Evolutionary conservation across 1,140 invertebrate genomes (phyloP), one percentile per base, ranked within the genome.

Genomic region (Chlorops oryzae): DNA sequence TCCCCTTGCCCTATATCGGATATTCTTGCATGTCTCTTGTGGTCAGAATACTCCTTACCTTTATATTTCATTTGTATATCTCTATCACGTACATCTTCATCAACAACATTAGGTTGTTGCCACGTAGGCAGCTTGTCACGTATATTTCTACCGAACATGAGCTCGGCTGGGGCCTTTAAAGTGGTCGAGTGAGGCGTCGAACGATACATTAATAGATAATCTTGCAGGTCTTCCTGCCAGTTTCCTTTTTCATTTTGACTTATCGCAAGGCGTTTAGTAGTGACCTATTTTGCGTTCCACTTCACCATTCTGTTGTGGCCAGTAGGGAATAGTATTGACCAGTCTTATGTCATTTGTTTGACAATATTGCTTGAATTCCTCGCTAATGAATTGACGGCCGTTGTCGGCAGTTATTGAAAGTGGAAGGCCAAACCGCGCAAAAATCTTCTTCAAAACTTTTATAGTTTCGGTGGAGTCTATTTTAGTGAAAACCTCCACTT

Each of bases 231-330:
- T n/a, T 60, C 48, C 52, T 57, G 39, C 47, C 47, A 58, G 39
- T 62, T 43, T 25, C 35, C 13, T 18, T 55, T 49, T 35, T 46
- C 21, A 6, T 23, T 13, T 37, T 59, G 46, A 34, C 48, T 38
- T 24, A 60, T 59, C 24, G 37, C 50, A 7, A 65, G 34, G 5
- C 55, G 44, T 20, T 66, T 70, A 66, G 40, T 39, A 69, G 57
- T 15, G 57, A 59, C 28, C 52, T 38, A 47, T 70, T 72, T 50
- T 66, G 10, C 64, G 49, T 51, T 72, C 66, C 0, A 69, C 65
- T 40, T 67, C 57, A 6, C 67, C 68, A 57, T 73, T 73, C 37
- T 50, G 50, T 50, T 66, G 62, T 3, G 68, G 62, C 57, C 61
- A 67, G 52, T 60, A 63, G 0, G 61, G 59, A 9, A 52, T 47